phyloP scores from a whole-genome alignment of 2,888 invertebrate species.

The Perithous albicinctus region DNA sequence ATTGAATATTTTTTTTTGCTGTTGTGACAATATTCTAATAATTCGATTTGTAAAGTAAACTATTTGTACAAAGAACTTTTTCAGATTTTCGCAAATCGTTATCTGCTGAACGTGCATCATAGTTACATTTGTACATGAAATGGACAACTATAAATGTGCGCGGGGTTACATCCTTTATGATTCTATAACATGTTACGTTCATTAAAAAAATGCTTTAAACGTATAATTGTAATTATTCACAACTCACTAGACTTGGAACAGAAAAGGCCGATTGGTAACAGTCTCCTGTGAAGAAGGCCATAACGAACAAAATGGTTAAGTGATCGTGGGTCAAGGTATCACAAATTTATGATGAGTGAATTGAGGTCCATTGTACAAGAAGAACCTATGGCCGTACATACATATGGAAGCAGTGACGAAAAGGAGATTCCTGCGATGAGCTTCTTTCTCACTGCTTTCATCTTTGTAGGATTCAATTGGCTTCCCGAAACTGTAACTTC shows the following conservation, averaged over 20 bases:
- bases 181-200: no score
- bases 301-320: slow-evolving; percentile 9
- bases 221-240: not conserved
- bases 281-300: not conserved
- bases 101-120: no score
- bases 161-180: no score
- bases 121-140: no score
- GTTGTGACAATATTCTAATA: no score
- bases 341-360: slow-evolving; percentile 33
- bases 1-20: no score
- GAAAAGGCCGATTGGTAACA: not conserved
- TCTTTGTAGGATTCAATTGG: not conserved
- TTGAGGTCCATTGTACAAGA: not conserved
- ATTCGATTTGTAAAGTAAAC: no score
- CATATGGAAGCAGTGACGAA: slow-evolving; percentile 6
- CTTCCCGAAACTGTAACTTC: not conserved
- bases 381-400: not conserved
- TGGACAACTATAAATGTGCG: no score
- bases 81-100: no score
- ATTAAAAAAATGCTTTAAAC: no score
- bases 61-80: no score
- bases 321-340: slow-evolving; percentile 39
- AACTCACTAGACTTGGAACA: not conserved
- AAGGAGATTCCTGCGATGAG: not conserved
- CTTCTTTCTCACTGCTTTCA: not conserved